Base-by-base conservation (phyloP, 2,113 vertebrate genomes). In the Tenebrosternarchus preto region DNA sequence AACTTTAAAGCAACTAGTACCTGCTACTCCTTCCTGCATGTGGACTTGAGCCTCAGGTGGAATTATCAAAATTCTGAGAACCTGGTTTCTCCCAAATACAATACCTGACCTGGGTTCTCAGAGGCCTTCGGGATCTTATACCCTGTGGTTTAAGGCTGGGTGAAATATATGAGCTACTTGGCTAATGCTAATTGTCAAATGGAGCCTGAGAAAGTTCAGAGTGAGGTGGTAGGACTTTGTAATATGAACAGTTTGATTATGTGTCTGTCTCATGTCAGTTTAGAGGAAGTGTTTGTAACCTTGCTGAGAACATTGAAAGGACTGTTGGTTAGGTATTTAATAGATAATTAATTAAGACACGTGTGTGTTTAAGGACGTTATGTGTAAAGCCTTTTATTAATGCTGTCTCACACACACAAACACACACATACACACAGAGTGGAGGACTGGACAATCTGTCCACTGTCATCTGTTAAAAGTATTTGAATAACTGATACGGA, bases 401-500 rank as follows among this genome's bases (percentile, higher is more conserved):
- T 63, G 39, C 50, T 73, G 70, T 73, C 53, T 79, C n/a, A 63
- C 57, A n/a, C 16, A 2, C 50, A 67, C 55, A 60, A 5, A 57
- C 66, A 55, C 22, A 76, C 36, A 67, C 78, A 29, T 12, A 19
- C 4, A 39, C 25, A 24, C 68, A 72, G 25, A 36, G 16, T 46
- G 50, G 25, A 68, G n/a, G 43, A 56, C 12, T 59, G 50, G 74
- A 80, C 76, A 79, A 20, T 22, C 71, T 63, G 56, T 78, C 70
- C 20, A 31, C 19, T 81, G 22, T 59, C 77, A 85, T 85, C 73
- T 76, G 72, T 80, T 85, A 76, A 76, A 82, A 78, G 39, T 53
- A 82, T 82, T 82, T 85, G 80, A 80, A 82, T 80, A 85, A 85
- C 80, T 85, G 83, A 82, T 76, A 57, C 73, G 53, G 77, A 85